phyloP scores from a whole-genome alignment of 2,113 vertebrate genomes.

The Leptobrachium leishanense region DNA sequence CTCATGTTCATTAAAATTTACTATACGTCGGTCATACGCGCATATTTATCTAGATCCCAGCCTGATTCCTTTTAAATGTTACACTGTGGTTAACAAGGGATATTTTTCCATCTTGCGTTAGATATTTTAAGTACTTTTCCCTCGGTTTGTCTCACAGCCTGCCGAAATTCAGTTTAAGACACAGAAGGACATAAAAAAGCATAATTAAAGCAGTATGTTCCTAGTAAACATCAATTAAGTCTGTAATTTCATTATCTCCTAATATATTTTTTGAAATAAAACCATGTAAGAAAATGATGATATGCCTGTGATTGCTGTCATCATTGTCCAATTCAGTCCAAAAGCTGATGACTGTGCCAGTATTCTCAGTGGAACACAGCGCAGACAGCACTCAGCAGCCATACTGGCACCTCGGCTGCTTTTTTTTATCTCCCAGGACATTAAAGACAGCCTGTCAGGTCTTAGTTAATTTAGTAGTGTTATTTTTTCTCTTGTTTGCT shows the following conservation, averaged over 20 bases:
- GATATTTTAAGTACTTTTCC: background rate
- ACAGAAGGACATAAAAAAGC: background rate
- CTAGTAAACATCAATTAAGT: background rate
- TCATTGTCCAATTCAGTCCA: background rate
- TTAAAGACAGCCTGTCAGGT: too few species aligned
- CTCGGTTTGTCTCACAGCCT: background rate
- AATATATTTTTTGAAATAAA: background rate
- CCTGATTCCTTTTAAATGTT: constrained; percentile 9
- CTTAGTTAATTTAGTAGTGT: too few species aligned
- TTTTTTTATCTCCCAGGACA: too few species aligned
- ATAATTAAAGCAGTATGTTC: background rate
- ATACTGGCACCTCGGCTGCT: too few species aligned
- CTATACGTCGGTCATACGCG: constrained; percentile 8
- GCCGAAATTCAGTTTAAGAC: background rate
- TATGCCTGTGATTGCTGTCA: background rate
- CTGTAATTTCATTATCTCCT: background rate
- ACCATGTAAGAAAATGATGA: background rate
- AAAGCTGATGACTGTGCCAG: too few species aligned
- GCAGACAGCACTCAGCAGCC: too few species aligned
- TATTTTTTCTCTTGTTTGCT: too few species aligned
- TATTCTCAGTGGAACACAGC: too few species aligned
- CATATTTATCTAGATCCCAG: constrained; percentile 28
- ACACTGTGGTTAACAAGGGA: background rate
- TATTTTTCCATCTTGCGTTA: background rate
- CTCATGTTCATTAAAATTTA: background rate